Conservation (phyloP, 1,140 invertebrate species). For the Anastatus disparis region DNA sequence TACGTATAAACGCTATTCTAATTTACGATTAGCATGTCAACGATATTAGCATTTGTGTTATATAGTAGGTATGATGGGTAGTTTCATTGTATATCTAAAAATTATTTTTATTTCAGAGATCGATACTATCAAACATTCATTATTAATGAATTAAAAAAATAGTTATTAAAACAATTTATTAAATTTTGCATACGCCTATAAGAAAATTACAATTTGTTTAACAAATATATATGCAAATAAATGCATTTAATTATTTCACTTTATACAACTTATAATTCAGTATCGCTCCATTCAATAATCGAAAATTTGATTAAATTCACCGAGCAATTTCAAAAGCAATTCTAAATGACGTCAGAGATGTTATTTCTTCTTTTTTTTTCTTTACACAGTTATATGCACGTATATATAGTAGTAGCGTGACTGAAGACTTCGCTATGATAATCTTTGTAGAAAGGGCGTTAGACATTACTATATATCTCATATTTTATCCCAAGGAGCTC, state of each 20-base stretch:
- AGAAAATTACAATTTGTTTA: no score
- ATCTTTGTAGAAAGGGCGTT: conserved; percentile 16
- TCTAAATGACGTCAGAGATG: conserved; percentile 5
- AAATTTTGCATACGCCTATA: no score
- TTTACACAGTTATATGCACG: background rate
- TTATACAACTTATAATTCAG: background rate
- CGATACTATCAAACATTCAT: no score
- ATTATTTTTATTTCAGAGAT: no score
- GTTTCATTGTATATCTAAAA: background rate
- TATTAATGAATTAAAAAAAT: no score
- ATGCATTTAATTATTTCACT: no score
- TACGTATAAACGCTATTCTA: background rate
- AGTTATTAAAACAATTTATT: no score
- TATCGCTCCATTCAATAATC: background rate
- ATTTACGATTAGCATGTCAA: background rate
- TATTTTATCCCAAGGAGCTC: conserved; percentile 13
- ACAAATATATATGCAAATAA: no score
- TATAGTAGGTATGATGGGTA: no score
- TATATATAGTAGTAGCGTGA: background rate
- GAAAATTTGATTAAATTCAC: conserved; percentile 12
- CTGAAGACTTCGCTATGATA: conserved; percentile 23
- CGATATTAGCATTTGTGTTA: no score
- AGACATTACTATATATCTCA: conserved; percentile 28
- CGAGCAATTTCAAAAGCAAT: background rate
- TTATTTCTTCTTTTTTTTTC: no score